Evolutionary conservation across 2,113 vertebrate genomes (phyloP), one percentile per base, ranked within the genome.

Genomic region (Rhinoptilus africanus): DNA sequence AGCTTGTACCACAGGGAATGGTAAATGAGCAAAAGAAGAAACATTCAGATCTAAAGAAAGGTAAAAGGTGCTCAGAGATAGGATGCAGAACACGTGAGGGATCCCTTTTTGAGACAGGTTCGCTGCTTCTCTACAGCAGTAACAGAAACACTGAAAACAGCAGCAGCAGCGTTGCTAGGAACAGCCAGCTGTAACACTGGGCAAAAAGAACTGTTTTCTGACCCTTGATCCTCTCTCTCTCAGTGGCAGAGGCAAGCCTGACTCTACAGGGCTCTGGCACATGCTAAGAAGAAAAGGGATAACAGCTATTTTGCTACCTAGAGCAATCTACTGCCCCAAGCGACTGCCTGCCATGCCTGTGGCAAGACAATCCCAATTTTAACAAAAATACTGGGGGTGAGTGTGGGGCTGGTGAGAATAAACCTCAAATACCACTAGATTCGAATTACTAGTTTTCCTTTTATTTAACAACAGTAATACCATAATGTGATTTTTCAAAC

Each of bases 321-420:
- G 51, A 75, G 21, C 48, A 75, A 71, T 4, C 24, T 22, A 75
- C 22, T 26, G 37, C 28, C 48, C 30, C 0, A 1, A 57, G 59
- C 0, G 0, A 83, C 32, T 35, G 41, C 37, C 41, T 74, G 74
- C 14, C 1, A 0, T 19, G 45, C 80, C 67, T 53, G n/a, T 32
- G 21, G 64, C 39, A 86, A 77, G 24, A 69, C 27, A 69, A 47
- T 53, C 27, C 53, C 34, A 26, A 76, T 64, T 83, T 88, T 68
- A 85, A 92, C 20, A 63, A 63, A 82, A 95, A 45, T 19, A 50
- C 3, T 34, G 17, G 2, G 30, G 30, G 28, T 32, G 39, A 20
- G 9, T 18, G 30, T 39, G 39, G 2, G 9, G 12, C 27, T 5
- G 12, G 23, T 15, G 12, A 35, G 30, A 78, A 68, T 20, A 84